A percentile compares a stretch with the other conserved stretches of the same genome.
Evolutionary conservation across 92 coral and sea anemone genomes (phyloP).

Genomic region (Phenganax subtilis): DNA sequence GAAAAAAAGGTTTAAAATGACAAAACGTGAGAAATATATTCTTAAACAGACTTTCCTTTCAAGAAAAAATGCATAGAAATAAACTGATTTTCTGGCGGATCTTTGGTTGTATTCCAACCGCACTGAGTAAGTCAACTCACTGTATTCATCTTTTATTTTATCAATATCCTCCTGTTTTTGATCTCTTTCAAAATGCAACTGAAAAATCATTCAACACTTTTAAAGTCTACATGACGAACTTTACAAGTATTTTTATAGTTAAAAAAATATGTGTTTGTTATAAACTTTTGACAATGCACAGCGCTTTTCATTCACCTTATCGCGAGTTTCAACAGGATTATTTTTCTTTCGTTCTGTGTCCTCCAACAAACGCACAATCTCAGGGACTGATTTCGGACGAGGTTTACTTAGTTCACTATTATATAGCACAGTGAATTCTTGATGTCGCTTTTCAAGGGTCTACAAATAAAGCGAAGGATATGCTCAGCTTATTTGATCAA

Average conservation of each 20-base stretch:
- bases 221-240: too few species aligned
- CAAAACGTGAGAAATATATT: not conserved
- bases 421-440: slow-evolving; percentile 74
- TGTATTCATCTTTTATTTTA: slow-evolving; percentile 51
- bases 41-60: not conserved
- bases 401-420: slow-evolving; percentile 79
- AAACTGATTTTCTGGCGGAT: too few species aligned
- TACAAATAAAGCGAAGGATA: slow-evolving; percentile 11
- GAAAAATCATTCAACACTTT: not conserved
- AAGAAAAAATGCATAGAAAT: too few species aligned
- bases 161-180: slow-evolving; percentile 73
- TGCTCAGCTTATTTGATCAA: too few species aligned
- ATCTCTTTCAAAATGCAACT: slow-evolving; percentile 55
- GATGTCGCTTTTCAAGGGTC: slow-evolving; percentile 78
- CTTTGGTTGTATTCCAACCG: too few species aligned
- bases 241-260: not conserved
- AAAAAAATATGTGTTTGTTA: not conserved
- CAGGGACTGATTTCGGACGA: slow-evolving; percentile 72
- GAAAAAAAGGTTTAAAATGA: not conserved
- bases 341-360: slow-evolving; percentile 56
- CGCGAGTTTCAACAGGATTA: slow-evolving; percentile 36
- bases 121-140: slow-evolving; percentile 35
- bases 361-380: slow-evolving; percentile 73
- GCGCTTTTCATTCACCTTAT: not conserved
- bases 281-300: not conserved